Evolutionary conservation across 1,140 invertebrate genomes (phyloP), one percentile per base, ranked within the genome.

Genomic region (Thaumatotibia leucotreta): DNA sequence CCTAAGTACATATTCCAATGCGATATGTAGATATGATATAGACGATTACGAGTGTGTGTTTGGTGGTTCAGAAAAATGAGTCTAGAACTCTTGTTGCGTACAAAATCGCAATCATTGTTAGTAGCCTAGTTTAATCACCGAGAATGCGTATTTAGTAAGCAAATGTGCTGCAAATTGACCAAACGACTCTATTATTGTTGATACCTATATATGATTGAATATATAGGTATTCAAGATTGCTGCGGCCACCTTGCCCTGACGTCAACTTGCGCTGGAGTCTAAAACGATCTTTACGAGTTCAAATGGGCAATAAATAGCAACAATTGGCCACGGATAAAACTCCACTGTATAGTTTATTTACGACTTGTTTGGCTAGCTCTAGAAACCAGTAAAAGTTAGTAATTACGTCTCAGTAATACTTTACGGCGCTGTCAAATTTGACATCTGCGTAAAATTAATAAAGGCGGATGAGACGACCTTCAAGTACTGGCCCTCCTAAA

Each of bases 271-370:
- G 52, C 24, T 14, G 52, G 52, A 58, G 52, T 58, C 52, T 58
- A 58, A 58, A 58, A 58, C 52, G 52, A 58, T 58, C 52, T 27
- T 58, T 58, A 27, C 52, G 52, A 58, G 52, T 58, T 58, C 52
- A 58, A 58, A 58, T 58, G 27, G 52, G 23, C 52, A 58, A 58
- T 58, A 58, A 58, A 58, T 58, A 58, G 52, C 23, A 58, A 27
- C 22, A 27, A 27, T 58, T 27, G 23, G 52, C 23, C 23, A 27
- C 20, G 50, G 50, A 54, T 54, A 54, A 54, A 54, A 54, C 50
- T 54, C 39, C 17, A 20, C 39, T 45, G 39, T 45, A 45, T 45
- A 45, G 23, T 27, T 54, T 23, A 27, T 54, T 54, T 54, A 54
- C 50, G 50, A 27, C 50, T 54, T 54, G 50, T 54, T 23, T 54